Conservation (phyloP, 2,888 invertebrate species). For the Parnassius orleans region DNA sequence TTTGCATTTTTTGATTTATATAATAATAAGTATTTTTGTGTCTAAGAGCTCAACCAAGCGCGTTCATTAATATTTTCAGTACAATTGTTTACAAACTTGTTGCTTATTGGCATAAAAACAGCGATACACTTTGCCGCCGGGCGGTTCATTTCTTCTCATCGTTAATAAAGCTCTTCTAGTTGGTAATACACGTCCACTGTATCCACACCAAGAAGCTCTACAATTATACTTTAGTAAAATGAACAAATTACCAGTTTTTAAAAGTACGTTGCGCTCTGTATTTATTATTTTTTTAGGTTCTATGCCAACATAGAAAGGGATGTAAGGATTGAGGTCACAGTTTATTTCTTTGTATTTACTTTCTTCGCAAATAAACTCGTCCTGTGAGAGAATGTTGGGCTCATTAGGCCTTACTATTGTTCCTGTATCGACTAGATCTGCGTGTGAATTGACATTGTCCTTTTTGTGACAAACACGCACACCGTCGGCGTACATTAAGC, state of each 20-base stretch:
- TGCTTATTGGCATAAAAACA: constrained; percentile 65
- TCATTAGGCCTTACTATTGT: constrained; percentile 57
- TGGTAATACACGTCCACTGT: constrained; percentile 42
- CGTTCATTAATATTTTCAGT: constrained; percentile 35
- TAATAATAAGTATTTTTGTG: background rate
- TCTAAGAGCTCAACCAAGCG: constrained; percentile 36
- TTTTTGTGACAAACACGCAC: constrained; percentile 64
- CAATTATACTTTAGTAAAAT: constrained; percentile 51
- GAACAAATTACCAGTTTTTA: constrained; percentile 50
- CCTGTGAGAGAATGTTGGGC: constrained; percentile 55
- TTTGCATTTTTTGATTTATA: no score
- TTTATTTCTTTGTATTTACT: constrained; percentile 41
- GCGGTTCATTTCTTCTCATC: constrained; percentile 42
- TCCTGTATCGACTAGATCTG: constrained; percentile 56
- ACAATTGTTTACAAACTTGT: constrained; percentile 58
- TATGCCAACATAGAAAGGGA: constrained; percentile 52
- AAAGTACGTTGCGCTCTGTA: constrained; percentile 47
- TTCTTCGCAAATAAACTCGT: constrained; percentile 69
- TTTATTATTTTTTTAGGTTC: constrained; percentile 46
- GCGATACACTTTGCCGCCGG: constrained; percentile 59
- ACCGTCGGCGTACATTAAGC: constrained; percentile 60
- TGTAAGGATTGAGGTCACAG: constrained; percentile 59
- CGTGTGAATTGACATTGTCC: constrained; percentile 45
- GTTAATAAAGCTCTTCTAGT: constrained; percentile 37
- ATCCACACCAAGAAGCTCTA: constrained; percentile 59